These are phyloP conservation scores for Lepidostoma basale DNA, from an alignment of 1,140 invertebrate species.

Conservation along the genomic window DNA sequence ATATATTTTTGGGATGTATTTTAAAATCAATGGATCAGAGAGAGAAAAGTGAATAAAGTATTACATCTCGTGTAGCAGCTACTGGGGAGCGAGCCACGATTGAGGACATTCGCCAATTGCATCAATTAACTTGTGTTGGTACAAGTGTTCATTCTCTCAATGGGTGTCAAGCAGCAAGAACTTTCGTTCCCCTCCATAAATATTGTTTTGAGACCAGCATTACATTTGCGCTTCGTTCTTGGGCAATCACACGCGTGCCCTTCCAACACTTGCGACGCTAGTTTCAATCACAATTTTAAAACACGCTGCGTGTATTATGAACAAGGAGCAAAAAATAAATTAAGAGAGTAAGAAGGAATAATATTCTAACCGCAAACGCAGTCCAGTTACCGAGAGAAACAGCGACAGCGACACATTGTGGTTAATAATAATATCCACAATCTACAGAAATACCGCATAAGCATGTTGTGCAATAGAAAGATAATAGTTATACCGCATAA, in stretches of 20 bases:
- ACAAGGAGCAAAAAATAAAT: not conserved
- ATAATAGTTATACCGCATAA: too few relatives aligned
- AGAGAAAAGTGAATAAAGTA: too few relatives aligned
- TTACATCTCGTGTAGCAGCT: not conserved
- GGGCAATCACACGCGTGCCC: not conserved
- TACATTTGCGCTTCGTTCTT: not conserved
- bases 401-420: too few relatives aligned
- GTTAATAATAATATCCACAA: too few relatives aligned
- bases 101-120: constrained; percentile 35
- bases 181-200: not conserved
- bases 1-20: too few relatives aligned
- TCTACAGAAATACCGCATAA: too few relatives aligned
- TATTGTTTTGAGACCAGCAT: not conserved
- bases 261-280: not conserved
- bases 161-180: not conserved
- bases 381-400: too few relatives aligned
- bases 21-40: too few relatives aligned
- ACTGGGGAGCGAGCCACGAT: not conserved
- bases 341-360: not conserved
- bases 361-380: too few relatives aligned
- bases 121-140: constrained; percentile 36
- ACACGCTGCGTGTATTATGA: not conserved
- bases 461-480: too few relatives aligned
- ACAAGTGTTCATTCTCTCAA: constrained; percentile 28
- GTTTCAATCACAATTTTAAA: not conserved